phyloP scores from a whole-genome alignment of 1,140 invertebrate species.

The Thalassaphorura encarpata region DNA sequence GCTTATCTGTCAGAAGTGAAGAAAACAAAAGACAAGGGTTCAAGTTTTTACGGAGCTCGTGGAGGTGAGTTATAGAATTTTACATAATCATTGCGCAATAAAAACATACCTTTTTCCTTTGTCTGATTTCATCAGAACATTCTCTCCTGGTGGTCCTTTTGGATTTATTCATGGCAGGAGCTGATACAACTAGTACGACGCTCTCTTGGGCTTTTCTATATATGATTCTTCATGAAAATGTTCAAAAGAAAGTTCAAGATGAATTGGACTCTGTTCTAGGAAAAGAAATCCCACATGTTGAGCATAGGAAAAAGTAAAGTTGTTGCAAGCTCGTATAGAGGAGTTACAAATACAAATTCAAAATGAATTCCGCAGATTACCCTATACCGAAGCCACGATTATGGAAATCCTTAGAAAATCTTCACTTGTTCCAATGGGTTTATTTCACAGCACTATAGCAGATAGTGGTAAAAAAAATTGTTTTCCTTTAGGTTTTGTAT shows the following conservation, averaged over 20 bases:
- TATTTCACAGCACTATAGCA: constrained; percentile 63
- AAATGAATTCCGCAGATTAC: constrained; percentile 46
- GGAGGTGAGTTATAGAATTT: constrained; percentile 21
- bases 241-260: constrained; percentile 64
- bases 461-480: constrained; percentile 45
- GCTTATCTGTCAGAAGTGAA: constrained; percentile 50
- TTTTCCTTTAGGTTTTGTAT: constrained; percentile 23
- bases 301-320: constrained; percentile 57
- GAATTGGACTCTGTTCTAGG: constrained; percentile 70
- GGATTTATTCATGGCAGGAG: constrained; percentile 54
- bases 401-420: constrained; percentile 67
- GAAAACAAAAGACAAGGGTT: constrained; percentile 18
- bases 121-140: constrained; percentile 20
- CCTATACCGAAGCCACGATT: constrained; percentile 65
- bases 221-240: constrained; percentile 60
- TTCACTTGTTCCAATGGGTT: constrained; percentile 61
- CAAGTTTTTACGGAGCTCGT: constrained; percentile 24
- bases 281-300: constrained; percentile 52
- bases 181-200: constrained; percentile 69
- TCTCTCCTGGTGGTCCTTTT: constrained; percentile 26
- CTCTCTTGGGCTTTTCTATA: constrained; percentile 67
- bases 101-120: neutral
- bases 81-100: neutral
- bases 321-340: neutral
- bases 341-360: neutral